Base-by-base conservation (phyloP, 1,140 invertebrate genomes). In the Bombus soroeensis region DNA sequence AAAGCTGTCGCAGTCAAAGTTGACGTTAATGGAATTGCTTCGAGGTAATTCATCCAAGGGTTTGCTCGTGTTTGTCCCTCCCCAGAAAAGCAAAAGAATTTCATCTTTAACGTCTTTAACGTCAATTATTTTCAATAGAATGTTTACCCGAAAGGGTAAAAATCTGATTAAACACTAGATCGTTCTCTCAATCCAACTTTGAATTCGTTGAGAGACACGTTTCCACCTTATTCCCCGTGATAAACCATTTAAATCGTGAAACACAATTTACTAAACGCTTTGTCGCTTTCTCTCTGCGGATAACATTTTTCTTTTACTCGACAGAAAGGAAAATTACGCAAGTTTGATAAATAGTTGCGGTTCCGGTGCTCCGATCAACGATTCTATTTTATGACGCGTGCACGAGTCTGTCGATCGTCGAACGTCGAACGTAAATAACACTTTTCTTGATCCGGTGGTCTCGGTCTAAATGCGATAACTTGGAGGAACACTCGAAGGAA, bases 331-430 rank as follows among this genome's bases (percentile, higher is more conserved):
- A 62, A 88, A 83, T 90, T 90, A 77, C 85, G 70, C 87, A 89
- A 90, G 70, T 85, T 90, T 53, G 85, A 89, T 89, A 87, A 89
- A 88, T 84, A 41, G 85, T 70, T 77, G 73, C 62, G 85, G 78
- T 89, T 81, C 68, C 77, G 80, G 57, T 73, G 87, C 37, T 43
- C 32, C 66, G 47, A 74, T 77, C 68, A 13, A n/a, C 71, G 47
- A 53, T 53, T 53, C 47, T 53, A 53, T 53, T 53, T 22, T 18
- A 22, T 22, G 47, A 53, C 18, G 47, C 47, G 47, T 22, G 18
- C 47, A 41, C 25, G 25, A 43, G 37, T 18, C 39, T 22, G n/a
- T 47, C 41, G 18, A 47, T 78, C 73, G 66, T 37, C 6, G 32
- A 68, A 5, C 73, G 66, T 37, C 6, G 32, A 68, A 5, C 18